Conservation (phyloP, 2,888 invertebrate genomes). For the Geotrupes spiniger region DNA sequence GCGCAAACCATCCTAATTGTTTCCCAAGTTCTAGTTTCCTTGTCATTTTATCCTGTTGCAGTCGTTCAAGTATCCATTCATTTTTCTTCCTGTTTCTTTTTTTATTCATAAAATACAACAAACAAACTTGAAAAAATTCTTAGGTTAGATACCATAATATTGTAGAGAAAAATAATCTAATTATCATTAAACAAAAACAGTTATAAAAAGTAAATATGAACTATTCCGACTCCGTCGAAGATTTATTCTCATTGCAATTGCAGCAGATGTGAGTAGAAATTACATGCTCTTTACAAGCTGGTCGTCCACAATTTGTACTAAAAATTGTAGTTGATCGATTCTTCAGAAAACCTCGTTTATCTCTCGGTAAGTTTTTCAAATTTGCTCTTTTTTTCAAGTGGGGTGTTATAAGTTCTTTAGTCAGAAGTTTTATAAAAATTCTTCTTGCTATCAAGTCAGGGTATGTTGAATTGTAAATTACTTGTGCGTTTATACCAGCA, state of each 20-base stretch:
- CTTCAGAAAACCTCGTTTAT: not conserved
- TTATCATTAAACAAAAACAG: too few relatives aligned
- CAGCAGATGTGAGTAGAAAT: conserved; percentile 1
- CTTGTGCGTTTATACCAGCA: too few relatives aligned
- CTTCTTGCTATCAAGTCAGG: too few relatives aligned
- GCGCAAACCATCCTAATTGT: too few relatives aligned
- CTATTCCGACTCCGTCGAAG: conserved; percentile 3
- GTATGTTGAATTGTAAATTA: conserved; percentile 8
- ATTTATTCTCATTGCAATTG: conserved; percentile 3
- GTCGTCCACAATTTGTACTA: too few relatives aligned
- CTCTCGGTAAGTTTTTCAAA: too few relatives aligned
- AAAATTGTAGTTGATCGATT: not conserved
- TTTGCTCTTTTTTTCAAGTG: conserved; percentile 1
- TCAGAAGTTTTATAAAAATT: too few relatives aligned
- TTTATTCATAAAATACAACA: not conserved
- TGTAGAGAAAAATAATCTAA: too few relatives aligned
- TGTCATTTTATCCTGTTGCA: too few relatives aligned
- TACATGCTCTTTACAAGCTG: conserved; percentile 2
- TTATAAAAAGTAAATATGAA: not conserved
- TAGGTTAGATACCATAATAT: not conserved
- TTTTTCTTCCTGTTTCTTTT: too few relatives aligned
- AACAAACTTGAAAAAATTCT: not conserved
- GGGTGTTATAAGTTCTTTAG: not conserved
- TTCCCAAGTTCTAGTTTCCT: too few relatives aligned
- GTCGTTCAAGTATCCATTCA: too few relatives aligned